Percentiles rank a stretch among this genome's conserved stretches.
Evolutionary conservation across 2,797 vertebrate genomes (phyloP).

Genomic region (Sarcophilus harrisii): DNA sequence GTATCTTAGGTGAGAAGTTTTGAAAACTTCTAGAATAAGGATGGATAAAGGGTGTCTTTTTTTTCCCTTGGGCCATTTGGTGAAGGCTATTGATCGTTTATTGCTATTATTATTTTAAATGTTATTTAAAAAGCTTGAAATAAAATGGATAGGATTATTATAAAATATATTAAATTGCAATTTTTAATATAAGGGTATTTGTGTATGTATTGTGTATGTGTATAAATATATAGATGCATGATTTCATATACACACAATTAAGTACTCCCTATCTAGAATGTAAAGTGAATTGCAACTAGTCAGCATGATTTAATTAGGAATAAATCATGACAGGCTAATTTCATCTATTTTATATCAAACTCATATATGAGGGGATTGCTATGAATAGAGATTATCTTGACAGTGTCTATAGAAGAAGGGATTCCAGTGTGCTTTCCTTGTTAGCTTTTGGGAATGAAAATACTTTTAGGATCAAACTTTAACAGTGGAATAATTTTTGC

Average conservation of each 20-base stretch:
- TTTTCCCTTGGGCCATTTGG: background rate
- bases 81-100: background rate
- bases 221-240: background rate
- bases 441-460: too few species aligned
- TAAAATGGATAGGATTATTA: background rate
- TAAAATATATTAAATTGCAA: background rate
- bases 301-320: background rate
- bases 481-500: too few species aligned
- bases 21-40: background rate
- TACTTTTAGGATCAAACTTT: too few species aligned
- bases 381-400: background rate
- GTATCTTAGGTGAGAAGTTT: background rate
- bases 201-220: background rate
- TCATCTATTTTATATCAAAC: background rate
- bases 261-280: background rate
- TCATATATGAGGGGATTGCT: background rate
- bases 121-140: background rate
- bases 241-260: background rate
- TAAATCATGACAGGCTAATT: background rate
- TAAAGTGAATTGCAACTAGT: background rate
- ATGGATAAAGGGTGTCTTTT: background rate
- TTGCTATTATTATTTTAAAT: background rate
- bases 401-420: too few species aligned
- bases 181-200: background rate
- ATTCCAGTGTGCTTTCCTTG: too few species aligned